phyloP scores from a whole-genome alignment of 2,113 vertebrate species.

The Arvicanthis niloticus region DNA sequence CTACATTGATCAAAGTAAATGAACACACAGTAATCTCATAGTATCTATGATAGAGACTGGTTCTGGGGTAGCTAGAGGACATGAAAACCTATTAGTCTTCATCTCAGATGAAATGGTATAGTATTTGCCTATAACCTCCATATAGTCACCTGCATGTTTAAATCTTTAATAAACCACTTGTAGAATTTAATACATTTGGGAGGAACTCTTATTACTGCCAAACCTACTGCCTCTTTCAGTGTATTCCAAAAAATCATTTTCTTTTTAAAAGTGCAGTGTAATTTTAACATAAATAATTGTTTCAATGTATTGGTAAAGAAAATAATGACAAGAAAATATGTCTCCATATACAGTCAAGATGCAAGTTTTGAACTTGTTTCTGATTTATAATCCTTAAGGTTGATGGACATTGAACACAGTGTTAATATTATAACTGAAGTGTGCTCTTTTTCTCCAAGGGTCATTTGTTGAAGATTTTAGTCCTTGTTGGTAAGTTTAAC shows the following conservation, averaged over 20 bases:
- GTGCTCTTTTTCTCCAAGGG: not conserved
- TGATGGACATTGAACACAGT: not conserved
- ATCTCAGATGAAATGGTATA: not conserved
- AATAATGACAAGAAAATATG: not conserved
- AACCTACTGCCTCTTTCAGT: not conserved
- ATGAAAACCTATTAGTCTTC: not conserved
- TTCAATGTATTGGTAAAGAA: not conserved
- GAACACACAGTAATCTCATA: not conserved
- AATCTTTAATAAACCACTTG: not conserved
- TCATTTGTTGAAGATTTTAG: not conserved
- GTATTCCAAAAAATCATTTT: not conserved
- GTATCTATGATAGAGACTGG: not conserved
- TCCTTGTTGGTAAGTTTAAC: not conserved
- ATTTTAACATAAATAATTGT: not conserved
- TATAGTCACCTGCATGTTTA: not conserved
- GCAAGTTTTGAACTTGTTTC: not conserved
- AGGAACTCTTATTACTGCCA: not conserved
- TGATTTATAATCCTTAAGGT: not conserved
- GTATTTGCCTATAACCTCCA: not conserved
- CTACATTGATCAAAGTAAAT: slow-evolving; percentile 25
- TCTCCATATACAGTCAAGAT: not conserved
- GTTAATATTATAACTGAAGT: not conserved
- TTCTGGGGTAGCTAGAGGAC: not conserved
- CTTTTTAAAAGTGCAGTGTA: not conserved
- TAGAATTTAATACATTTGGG: not conserved